These are phyloP conservation scores for Ictidomys tridecemlineatus DNA, from an alignment of 2,113 vertebrate species.

Conservation along the genomic window DNA sequence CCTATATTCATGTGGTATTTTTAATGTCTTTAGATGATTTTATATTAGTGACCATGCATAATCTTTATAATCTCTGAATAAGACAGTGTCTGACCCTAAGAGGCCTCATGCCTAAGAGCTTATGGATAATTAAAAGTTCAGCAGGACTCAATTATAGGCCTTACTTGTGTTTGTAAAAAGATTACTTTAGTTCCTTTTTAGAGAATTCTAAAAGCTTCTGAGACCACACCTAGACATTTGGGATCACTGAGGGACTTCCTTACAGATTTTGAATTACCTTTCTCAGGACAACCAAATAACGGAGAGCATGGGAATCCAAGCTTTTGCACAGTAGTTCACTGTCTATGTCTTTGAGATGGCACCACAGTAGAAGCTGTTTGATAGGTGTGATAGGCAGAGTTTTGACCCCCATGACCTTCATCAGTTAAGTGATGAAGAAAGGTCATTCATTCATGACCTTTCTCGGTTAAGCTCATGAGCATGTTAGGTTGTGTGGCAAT, in stretches of 20 bases:
- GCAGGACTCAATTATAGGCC: not conserved
- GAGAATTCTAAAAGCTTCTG: not conserved
- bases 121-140: not conserved
- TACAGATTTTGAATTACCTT: not conserved
- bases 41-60: not conserved
- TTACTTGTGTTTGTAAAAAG: not conserved
- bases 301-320: not conserved
- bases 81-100: not conserved
- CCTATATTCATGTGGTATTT: not conserved
- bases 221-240: not conserved
- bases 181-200: not conserved
- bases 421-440: too few species aligned
- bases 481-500: not conserved
- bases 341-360: not conserved
- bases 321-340: not conserved
- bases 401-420: not conserved
- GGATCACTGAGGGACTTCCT: not conserved
- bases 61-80: not conserved
- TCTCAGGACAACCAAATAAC: not conserved
- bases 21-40: not conserved
- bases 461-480: not conserved
- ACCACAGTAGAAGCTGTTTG: fast-evolving
- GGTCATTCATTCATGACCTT: too few species aligned
- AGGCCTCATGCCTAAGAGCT: not conserved
- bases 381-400: not conserved